Percentiles rank a stretch among this genome's conserved stretches.
These are phyloP conservation scores for Anseranas semipalmata DNA, from an alignment of 2,113 vertebrate species.

Conservation along the genomic window DNA sequence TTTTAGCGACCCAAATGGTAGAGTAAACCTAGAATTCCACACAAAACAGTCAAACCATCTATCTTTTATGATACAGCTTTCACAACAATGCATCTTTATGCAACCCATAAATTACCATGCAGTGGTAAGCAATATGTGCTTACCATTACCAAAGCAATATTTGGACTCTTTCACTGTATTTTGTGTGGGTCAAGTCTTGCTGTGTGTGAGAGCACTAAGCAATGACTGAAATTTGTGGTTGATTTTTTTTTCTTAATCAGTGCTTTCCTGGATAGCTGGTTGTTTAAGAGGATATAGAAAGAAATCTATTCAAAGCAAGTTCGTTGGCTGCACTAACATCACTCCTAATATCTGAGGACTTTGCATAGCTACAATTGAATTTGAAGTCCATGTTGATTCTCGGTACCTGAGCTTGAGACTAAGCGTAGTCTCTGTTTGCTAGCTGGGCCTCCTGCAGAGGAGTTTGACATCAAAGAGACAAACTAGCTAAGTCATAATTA, in stretches of 20 bases:
- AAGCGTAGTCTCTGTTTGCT: neutral
- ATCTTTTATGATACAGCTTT: neutral
- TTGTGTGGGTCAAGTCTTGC: neutral
- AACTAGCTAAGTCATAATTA: constrained; percentile 71
- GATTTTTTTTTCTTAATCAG: neutral
- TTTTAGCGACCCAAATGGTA: neutral
- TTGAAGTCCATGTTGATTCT: neutral
- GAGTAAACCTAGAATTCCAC: neutral
- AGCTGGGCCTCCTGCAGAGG: constrained; percentile 40
- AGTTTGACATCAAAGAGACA: constrained; percentile 67
- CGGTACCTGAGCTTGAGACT: constrained; percentile 46
- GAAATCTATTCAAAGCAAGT: neutral
- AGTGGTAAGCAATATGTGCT: no score
- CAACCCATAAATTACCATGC: neutral
- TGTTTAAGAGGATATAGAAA: neutral
- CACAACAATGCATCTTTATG: neutral
- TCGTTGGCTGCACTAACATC: neutral
- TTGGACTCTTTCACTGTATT: neutral
- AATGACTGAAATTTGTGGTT: neutral
- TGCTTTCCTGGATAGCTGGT: neutral
- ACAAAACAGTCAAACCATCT: neutral
- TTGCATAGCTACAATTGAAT: neutral
- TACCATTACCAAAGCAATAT: no score
- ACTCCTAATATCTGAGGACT: neutral
- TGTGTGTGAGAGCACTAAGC: neutral